Percentiles rank a stretch among this genome's conserved stretches.
Conservation (phyloP, 2,113 vertebrate species). For the Theristicus caerulescens region DNA sequence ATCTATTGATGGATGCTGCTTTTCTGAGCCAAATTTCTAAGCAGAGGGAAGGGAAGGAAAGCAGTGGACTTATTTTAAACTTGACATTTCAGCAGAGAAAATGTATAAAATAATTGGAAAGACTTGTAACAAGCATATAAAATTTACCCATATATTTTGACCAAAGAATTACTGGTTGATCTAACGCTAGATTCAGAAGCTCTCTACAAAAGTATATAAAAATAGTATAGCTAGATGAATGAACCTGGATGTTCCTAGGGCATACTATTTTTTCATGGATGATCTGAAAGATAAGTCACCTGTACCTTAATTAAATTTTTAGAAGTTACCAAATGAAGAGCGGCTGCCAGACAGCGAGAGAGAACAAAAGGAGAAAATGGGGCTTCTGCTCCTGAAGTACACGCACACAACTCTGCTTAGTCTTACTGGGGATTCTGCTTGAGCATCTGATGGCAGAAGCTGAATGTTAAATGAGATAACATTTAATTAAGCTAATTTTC, state of each 20-base stretch:
- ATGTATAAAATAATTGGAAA: conserved; percentile 10
- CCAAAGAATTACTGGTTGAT: not conserved
- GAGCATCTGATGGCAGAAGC: not conserved
- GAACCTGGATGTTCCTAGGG: not conserved
- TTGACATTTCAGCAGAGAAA: conserved; percentile 19
- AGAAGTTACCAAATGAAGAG: conserved; percentile 18
- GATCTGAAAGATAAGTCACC: not conserved
- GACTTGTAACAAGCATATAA: not conserved
- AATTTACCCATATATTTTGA: not conserved
- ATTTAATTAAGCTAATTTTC: not conserved
- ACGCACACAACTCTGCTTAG: not conserved
- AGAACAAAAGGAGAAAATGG: not conserved
- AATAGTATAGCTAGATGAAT: not conserved
- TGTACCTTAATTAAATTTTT: conserved; percentile 19
- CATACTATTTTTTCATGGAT: not conserved
- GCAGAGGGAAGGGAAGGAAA: not conserved
- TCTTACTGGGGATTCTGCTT: not conserved
- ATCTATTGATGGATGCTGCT: not conserved
- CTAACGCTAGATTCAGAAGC: not conserved
- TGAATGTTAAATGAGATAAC: not conserved
- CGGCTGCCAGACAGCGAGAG: not conserved
- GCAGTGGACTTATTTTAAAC: conserved; percentile 14
- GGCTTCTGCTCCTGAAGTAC: not conserved
- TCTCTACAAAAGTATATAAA: not conserved
- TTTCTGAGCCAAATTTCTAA: conserved; percentile 22